Percentiles rank a stretch among this genome's conserved stretches.
phyloP scores from a whole-genome alignment of 2,113 vertebrate genomes.

The Charina bottae region DNA sequence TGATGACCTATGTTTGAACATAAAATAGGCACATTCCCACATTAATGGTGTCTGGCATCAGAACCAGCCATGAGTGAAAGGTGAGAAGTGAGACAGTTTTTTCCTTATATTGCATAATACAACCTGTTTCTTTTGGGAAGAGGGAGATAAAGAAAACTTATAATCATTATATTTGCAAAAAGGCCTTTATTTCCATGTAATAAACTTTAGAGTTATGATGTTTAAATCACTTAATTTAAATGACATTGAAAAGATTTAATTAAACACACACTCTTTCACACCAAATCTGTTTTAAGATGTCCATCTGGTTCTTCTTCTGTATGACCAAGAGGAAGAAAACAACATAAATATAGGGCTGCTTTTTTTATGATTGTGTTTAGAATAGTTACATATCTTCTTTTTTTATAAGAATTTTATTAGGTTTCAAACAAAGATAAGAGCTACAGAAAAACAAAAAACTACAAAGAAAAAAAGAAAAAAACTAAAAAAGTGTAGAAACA shows the following conservation, averaged over 20 bases:
- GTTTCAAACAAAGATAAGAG: too few relatives aligned
- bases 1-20: background rate
- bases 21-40: background rate
- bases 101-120: background rate
- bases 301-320: background rate
- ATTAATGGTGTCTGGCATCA: background rate
- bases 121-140: background rate
- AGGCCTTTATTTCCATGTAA: background rate
- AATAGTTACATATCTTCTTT: background rate
- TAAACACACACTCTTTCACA: background rate
- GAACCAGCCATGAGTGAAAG: background rate
- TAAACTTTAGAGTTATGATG: background rate
- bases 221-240: background rate
- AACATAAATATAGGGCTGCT: background rate
- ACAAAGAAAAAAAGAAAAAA: too few relatives aligned
- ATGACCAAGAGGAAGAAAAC: background rate
- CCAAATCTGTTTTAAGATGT: background rate
- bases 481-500: too few relatives aligned
- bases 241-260: background rate
- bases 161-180: accelerated
- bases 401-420: too few relatives aligned
- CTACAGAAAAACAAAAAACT: too few relatives aligned
- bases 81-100: background rate
- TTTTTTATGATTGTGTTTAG: background rate
- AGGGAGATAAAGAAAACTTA: background rate